phyloP scores from a whole-genome alignment of 2,113 vertebrate genomes.

The Poeciliopsis turrubarensis region DNA sequence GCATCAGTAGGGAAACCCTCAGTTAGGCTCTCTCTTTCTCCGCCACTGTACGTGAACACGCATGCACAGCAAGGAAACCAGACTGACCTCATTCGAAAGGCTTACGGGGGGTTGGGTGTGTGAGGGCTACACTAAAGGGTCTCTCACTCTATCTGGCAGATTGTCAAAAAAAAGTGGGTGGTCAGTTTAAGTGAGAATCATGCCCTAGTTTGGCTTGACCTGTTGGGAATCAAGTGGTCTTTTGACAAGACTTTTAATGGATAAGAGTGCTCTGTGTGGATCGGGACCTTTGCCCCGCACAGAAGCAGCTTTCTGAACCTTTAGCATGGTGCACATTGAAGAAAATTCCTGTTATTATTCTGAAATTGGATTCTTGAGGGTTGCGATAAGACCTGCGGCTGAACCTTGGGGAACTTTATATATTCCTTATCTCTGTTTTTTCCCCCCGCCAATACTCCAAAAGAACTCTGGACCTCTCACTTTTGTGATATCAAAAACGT shows the following conservation, averaged over 20 bases:
- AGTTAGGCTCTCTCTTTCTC: constrained; percentile 23
- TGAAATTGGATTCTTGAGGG: constrained; percentile 40
- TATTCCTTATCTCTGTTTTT: neutral
- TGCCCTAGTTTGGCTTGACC: constrained; percentile 72
- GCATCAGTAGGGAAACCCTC: constrained; percentile 62
- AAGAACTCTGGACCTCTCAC: neutral
- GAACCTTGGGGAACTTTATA: constrained; percentile 47
- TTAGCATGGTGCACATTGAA: constrained; percentile 26
- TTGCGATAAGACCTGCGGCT: constrained; percentile 38
- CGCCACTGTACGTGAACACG: constrained; percentile 43
- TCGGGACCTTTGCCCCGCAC: constrained; percentile 54
- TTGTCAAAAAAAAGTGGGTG: constrained; percentile 66
- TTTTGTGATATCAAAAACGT: neutral
- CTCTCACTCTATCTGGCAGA: constrained; percentile 66
- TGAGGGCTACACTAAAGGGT: constrained; percentile 62
- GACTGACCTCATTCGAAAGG: constrained; percentile 73
- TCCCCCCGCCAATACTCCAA: constrained; percentile 12
- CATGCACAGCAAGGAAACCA: constrained; percentile 38
- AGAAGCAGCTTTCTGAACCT: constrained; percentile 39
- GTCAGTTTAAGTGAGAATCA: constrained; percentile 76
- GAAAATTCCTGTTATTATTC: constrained; percentile 46
- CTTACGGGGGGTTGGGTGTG: constrained; percentile 22
- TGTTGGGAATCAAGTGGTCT: constrained; percentile 63
- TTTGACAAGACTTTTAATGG: constrained; percentile 74
- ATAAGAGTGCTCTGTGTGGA: constrained; percentile 57